phyloP scores from a whole-genome alignment of 2,113 vertebrate genomes.

The Semicossyphus pulcher region DNA sequence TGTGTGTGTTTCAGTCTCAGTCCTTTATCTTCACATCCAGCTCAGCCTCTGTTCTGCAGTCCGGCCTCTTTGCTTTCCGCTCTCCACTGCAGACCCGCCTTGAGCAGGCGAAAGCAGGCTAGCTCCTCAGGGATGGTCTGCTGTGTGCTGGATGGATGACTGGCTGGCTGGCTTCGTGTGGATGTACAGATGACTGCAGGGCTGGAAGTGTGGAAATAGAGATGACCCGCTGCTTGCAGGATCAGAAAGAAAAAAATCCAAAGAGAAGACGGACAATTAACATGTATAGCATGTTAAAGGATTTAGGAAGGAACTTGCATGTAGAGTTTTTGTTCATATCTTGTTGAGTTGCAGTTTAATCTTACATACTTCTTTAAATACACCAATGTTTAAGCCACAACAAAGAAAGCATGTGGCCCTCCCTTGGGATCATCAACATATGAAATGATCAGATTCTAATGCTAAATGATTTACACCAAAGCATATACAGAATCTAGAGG shows the following conservation, averaged over 20 bases:
- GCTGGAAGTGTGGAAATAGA: slow-evolving; percentile 40
- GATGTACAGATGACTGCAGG: slow-evolving; percentile 48
- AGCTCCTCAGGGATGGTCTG: slow-evolving; percentile 73
- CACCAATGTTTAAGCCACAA: no score
- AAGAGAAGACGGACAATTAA: neutral
- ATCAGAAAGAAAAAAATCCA: slow-evolving; percentile 16
- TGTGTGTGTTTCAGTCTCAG: slow-evolving; percentile 6
- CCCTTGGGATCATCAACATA: no score
- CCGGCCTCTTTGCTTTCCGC: slow-evolving; percentile 53
- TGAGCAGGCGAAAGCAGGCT: slow-evolving; percentile 75
- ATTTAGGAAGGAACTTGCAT: neutral
- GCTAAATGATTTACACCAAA: no score
- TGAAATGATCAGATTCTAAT: no score
- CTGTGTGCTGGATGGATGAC: slow-evolving; percentile 67
- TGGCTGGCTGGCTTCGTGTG: slow-evolving; percentile 58
- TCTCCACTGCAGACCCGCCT: slow-evolving; percentile 59
- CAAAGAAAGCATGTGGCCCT: no score
- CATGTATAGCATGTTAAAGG: neutral
- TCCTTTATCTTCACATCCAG: slow-evolving; percentile 38
- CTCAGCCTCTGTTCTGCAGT: slow-evolving; percentile 47
- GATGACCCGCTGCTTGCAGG: slow-evolving; percentile 25
- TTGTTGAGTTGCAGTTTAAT: neutral
- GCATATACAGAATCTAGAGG: no score
- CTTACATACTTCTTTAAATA: no score
- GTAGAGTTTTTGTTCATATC: neutral